A percentile compares a stretch with the other conserved stretches of the same genome.
These are phyloP conservation scores for Stictocephala bisonia DNA, from an alignment of 2,888 invertebrate species.

Conservation along the genomic window DNA sequence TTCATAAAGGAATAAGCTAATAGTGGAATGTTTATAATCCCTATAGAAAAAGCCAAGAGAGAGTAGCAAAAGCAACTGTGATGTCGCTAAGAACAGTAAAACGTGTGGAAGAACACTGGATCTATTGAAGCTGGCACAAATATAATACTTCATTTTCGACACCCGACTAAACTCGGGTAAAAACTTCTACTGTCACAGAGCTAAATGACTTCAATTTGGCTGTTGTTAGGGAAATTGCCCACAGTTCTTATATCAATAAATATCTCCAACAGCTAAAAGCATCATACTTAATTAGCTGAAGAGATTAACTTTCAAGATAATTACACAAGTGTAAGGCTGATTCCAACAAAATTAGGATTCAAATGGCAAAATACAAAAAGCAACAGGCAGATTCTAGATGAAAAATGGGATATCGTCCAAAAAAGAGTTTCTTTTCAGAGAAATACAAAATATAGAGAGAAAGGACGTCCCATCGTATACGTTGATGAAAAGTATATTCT, in stretches of 20 bases:
- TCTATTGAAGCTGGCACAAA: background rate
- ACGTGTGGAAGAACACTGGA: background rate
- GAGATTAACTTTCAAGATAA: slow-evolving; percentile 22
- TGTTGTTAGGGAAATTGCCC: slow-evolving; percentile 3
- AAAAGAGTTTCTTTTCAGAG: background rate
- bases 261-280: background rate
- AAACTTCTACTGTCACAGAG: background rate
- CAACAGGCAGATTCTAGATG: slow-evolving; percentile 7
- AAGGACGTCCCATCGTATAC: slow-evolving; percentile 33
- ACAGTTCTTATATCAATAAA: slow-evolving; percentile 10
- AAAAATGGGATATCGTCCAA: background rate
- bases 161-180: background rate
- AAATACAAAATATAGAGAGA: background rate
- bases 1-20: too few species aligned
- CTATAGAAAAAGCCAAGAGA: slow-evolving; percentile 15
- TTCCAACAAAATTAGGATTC: slow-evolving; percentile 15
- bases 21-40: too few species aligned
- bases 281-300: background rate
- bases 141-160: background rate
- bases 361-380: slow-evolving; percentile 20
- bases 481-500: slow-evolving; percentile 24
- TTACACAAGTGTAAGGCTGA: slow-evolving; percentile 3
- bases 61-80: slow-evolving; percentile 15
- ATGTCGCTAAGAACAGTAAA: slow-evolving; percentile 16
- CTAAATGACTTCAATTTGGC: slow-evolving; percentile 24